Conservation (phyloP, 30 jellyfish, hydroid and myxozoan species). For the Cassiopea andromeda region DNA sequence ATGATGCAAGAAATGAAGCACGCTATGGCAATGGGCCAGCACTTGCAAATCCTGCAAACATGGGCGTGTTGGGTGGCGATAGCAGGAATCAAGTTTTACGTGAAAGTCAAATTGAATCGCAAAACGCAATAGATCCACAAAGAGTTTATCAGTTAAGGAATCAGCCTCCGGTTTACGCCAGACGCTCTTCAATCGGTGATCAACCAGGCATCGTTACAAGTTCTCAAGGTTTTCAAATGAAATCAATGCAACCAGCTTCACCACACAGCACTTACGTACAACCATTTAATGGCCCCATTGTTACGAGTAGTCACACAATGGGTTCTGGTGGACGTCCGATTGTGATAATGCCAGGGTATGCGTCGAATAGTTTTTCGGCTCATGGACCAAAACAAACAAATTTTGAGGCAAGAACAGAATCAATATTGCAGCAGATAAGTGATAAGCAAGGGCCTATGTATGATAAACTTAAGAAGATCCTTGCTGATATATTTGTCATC, state of each 20-base stretch:
- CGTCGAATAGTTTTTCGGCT: slow-evolving; percentile 16
- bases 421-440: slow-evolving; percentile 29
- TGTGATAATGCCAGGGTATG: slow-evolving; percentile 86
- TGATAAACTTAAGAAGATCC: slow-evolving; percentile 25
- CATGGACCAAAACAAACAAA: slow-evolving; percentile 8
- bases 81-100: background rate
- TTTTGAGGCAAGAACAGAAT: slow-evolving; percentile 46
- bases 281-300: background rate
- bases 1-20: background rate
- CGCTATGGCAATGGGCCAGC: background rate
- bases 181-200: background rate
- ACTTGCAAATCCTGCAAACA: background rate
- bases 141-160: background rate
- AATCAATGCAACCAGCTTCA: background rate
- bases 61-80: background rate
- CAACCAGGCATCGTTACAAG: background rate
- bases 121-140: background rate
- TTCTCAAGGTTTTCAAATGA: background rate
- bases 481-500: slow-evolving; percentile 22
- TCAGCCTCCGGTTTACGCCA: background rate
- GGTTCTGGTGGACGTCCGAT: slow-evolving; percentile 51
- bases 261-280: background rate
- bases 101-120: background rate
- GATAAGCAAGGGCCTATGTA: slow-evolving; percentile 47
- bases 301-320: background rate